A percentile compares a stretch with the other conserved stretches of the same genome.
Evolutionary conservation across 2,888 invertebrate species (phyloP).

Genomic region (Dorcus hopei): DNA sequence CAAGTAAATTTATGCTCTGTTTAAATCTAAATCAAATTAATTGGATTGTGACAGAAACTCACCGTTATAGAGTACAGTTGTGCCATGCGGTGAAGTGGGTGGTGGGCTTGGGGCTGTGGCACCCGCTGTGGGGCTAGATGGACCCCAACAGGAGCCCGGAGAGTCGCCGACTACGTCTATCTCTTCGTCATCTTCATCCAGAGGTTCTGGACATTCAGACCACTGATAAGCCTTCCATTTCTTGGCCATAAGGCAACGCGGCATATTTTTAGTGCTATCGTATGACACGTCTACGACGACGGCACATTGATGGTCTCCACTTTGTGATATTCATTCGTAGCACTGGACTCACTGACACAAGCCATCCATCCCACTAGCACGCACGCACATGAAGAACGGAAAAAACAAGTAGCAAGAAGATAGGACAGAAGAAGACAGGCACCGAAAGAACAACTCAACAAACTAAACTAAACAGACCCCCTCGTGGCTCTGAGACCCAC

Average conservation of each 20-base stretch:
- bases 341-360: constrained; percentile 20
- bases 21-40: constrained; percentile 13
- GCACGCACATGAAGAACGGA: constrained; percentile 25
- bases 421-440: constrained; percentile 50
- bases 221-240: constrained; percentile 89
- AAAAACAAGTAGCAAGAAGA: constrained; percentile 28
- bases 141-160: constrained; percentile 63
- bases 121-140: constrained; percentile 72
- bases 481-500: constrained; percentile 54
- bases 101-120: constrained; percentile 73
- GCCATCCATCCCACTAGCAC: constrained; percentile 25
- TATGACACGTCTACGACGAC: constrained; percentile 52
- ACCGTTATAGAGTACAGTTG: constrained; percentile 77
- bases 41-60: constrained; percentile 42
- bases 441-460: constrained; percentile 44
- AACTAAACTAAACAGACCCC: constrained; percentile 55
- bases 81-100: constrained; percentile 65
- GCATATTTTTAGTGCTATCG: constrained; percentile 66
- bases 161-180: constrained; percentile 75
- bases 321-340: constrained; percentile 22
- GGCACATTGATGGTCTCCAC: constrained; percentile 42
- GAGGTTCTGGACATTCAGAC: constrained; percentile 59
- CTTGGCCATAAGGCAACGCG: constrained; percentile 93
- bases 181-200: constrained; percentile 75
- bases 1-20: constrained; percentile 18